Conservation (phyloP, 1,140 invertebrate species). For the Zaprionus tsacasi region DNA sequence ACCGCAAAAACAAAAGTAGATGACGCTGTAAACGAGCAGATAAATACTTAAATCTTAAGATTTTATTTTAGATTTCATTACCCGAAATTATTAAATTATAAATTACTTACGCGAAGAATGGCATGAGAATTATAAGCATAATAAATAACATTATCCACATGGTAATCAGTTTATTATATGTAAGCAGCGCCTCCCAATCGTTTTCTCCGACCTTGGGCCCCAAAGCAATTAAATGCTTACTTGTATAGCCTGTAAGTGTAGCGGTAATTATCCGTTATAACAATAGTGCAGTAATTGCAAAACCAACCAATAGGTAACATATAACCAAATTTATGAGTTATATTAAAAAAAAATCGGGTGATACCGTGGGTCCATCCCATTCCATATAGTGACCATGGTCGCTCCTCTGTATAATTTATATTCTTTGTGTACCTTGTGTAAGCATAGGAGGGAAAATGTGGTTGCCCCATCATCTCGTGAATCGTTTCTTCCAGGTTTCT, state of each 20-base stretch:
- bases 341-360: background rate
- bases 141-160: background rate
- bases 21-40: background rate
- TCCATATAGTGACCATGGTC: background rate
- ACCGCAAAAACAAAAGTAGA: slow-evolving; percentile 1
- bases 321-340: background rate
- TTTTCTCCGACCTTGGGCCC: background rate
- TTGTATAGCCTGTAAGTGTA: background rate
- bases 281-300: background rate
- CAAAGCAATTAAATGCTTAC: background rate
- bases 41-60: no score
- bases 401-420: background rate
- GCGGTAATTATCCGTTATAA: background rate
- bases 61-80: background rate
- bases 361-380: background rate
- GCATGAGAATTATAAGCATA: background rate
- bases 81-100: background rate
- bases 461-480: background rate
- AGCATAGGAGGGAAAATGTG: background rate
- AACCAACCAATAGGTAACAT: background rate
- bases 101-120: slow-evolving; percentile 8
- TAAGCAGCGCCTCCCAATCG: background rate
- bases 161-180: background rate
- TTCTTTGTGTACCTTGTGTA: background rate
- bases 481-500: background rate